Conservation (phyloP, 2,797 vertebrate species). For the Pseudochirops corinnae region DNA sequence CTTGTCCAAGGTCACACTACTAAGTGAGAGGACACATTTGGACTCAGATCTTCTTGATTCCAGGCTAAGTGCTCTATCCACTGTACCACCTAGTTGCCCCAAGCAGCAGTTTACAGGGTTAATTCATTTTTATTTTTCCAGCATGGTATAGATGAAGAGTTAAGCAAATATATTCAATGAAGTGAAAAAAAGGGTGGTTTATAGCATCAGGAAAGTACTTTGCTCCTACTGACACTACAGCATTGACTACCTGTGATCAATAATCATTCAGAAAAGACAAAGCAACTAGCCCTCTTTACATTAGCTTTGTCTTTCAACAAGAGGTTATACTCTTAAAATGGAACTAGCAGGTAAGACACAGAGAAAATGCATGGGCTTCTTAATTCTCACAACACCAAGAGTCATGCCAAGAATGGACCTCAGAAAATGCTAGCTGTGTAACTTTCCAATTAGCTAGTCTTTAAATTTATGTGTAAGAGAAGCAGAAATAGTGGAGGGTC, state of each 20-base stretch:
- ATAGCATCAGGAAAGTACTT: not conserved
- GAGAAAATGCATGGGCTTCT: not conserved
- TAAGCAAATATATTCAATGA: not conserved
- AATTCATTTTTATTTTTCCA: not conserved
- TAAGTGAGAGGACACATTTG: not conserved
- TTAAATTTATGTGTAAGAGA: constrained; percentile 7
- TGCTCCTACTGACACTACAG: not conserved
- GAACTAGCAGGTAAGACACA: not conserved
- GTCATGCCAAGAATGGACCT: not conserved
- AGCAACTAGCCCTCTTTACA: not conserved
- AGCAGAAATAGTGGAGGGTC: not conserved
- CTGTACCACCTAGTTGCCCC: not conserved
- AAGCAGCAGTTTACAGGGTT: not conserved
- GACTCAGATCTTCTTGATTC: not conserved
- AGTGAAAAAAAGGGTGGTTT: not conserved
- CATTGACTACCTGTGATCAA: not conserved
- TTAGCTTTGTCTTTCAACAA: not conserved
- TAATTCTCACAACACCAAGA: constrained; percentile 1
- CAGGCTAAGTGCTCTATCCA: not conserved
- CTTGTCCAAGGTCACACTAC: not conserved
- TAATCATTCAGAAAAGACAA: constrained; percentile 21
- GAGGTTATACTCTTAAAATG: constrained; percentile 21
- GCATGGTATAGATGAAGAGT: not conserved
- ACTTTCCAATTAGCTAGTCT: constrained; percentile 10
- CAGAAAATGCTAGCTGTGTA: constrained; percentile 9